phyloP scores from a whole-genome alignment of 1,140 invertebrate genomes.

The Bombus waltoni region DNA sequence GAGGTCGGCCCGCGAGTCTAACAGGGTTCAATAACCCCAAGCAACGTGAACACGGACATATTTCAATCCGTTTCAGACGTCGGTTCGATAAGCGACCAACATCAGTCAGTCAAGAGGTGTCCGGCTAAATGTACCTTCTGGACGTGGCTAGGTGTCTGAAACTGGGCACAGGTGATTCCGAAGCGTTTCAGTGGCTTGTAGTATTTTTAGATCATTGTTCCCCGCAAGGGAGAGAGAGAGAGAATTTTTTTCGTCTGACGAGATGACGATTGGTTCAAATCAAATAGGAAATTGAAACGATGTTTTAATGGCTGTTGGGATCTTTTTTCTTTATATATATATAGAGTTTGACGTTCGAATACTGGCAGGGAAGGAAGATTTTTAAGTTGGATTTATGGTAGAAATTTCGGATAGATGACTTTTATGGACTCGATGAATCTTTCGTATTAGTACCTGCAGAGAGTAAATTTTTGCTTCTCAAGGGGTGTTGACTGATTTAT shows the following conservation, averaged over 20 bases:
- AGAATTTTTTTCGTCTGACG: background rate
- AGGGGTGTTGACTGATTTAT: background rate
- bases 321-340: background rate
- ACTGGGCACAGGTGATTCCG: constrained; percentile 66
- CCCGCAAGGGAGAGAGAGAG: background rate
- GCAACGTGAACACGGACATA: constrained; percentile 64
- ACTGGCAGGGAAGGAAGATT: background rate
- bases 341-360: background rate
- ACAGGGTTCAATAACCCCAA: constrained; percentile 64
- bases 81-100: constrained; percentile 67
- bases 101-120: constrained; percentile 70
- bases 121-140: constrained; percentile 56
- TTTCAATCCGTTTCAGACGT: constrained; percentile 66
- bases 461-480: background rate
- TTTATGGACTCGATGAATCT: background rate
- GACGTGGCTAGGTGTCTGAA: constrained; percentile 28
- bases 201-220: background rate
- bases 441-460: background rate
- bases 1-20: constrained; percentile 2
- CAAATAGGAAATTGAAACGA: background rate
- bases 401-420: background rate
- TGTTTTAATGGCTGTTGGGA: background rate
- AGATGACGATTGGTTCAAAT: background rate
- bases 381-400: background rate
- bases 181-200: constrained; percentile 53